A percentile compares a stretch with the other conserved stretches of the same genome.
These are phyloP conservation scores for Synanthedon formicaeformis DNA, from an alignment of 2,888 invertebrate genomes.

Conservation along the genomic window DNA sequence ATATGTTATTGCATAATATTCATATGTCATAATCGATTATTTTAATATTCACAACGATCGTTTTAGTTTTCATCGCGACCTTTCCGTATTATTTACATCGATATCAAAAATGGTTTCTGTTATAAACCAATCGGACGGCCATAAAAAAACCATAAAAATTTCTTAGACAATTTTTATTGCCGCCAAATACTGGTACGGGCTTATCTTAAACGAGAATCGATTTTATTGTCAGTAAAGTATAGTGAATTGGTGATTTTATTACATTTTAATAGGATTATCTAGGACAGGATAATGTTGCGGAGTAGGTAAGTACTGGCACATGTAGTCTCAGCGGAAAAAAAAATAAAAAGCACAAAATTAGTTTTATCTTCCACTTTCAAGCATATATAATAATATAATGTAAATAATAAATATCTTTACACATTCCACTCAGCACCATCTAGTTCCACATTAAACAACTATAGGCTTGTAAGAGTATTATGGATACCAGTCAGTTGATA, in stretches of 20 bases:
- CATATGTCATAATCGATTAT: constrained; percentile 2
- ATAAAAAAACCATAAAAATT: constrained; percentile 29
- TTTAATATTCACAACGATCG: constrained; percentile 4
- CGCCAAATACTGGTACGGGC: constrained; percentile 1
- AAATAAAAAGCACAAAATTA: no score
- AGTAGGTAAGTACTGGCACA: no score
- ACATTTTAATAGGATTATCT: constrained; percentile 12
- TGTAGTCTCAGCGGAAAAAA: no score
- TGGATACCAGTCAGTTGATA: no score
- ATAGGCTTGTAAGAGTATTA: no score
- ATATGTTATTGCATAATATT: background rate
- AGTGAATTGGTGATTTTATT: constrained; percentile 20
- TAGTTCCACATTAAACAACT: no score
- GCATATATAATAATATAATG: no score
- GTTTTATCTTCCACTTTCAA: no score
- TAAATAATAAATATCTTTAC: no score
- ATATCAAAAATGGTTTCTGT: constrained; percentile 1
- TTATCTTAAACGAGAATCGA: constrained; percentile 22
- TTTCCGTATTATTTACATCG: constrained; percentile 5
- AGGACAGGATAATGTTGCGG: background rate
- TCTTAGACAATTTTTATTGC: constrained; percentile 23
- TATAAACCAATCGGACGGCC: constrained; percentile 1
- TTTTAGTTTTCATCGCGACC: constrained; percentile 5
- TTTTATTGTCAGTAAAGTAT: constrained; percentile 26
- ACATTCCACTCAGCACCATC: no score